A percentile compares a stretch with the other conserved stretches of the same genome.
phyloP scores from a whole-genome alignment of 2,888 invertebrate genomes.

The Oscheius myriophilus region DNA sequence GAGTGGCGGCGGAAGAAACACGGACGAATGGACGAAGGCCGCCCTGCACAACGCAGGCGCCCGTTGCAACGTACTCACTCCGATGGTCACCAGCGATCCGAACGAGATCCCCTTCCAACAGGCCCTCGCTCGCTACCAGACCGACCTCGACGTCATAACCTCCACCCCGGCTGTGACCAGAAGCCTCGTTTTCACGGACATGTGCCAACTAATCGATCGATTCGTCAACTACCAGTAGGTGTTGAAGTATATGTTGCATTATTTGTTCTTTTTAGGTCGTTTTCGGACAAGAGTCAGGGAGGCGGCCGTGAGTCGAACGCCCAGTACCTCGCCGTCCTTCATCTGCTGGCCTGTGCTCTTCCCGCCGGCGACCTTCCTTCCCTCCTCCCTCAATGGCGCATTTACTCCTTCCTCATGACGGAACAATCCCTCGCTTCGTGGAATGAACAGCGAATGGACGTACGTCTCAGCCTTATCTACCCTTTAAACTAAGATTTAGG shows the following conservation, averaged over 20 bases:
- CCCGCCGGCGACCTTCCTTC: slow-evolving; percentile 36
- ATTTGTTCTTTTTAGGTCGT: slow-evolving; percentile 87
- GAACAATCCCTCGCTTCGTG: slow-evolving; percentile 42
- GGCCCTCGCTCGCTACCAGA: slow-evolving; percentile 81
- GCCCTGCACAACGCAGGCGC: slow-evolving; percentile 97
- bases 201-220: slow-evolving; percentile 45
- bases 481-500: slow-evolving; percentile 24
- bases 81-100: slow-evolving; percentile 94
- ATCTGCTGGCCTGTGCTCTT: slow-evolving; percentile 44
- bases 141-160: slow-evolving; percentile 38
- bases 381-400: slow-evolving; percentile 26
- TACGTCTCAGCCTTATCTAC: not conserved
- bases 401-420: slow-evolving; percentile 47
- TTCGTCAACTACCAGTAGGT: slow-evolving; percentile 43
- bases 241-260: too few relatives aligned
- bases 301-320: slow-evolving; percentile 77
- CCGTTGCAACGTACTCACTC: slow-evolving; percentile 92
- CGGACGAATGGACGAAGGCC: slow-evolving; percentile 72
- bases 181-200: slow-evolving; percentile 44
- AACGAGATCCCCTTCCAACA: slow-evolving; percentile 91
- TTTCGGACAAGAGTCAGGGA: slow-evolving; percentile 92
- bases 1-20: slow-evolving; percentile 37
- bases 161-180: slow-evolving; percentile 74
- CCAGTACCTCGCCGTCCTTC: slow-evolving; percentile 83
- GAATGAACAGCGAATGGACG: slow-evolving; percentile 45